Conservation (phyloP, 2,888 invertebrate species). For the Stomorhina lunata region DNA sequence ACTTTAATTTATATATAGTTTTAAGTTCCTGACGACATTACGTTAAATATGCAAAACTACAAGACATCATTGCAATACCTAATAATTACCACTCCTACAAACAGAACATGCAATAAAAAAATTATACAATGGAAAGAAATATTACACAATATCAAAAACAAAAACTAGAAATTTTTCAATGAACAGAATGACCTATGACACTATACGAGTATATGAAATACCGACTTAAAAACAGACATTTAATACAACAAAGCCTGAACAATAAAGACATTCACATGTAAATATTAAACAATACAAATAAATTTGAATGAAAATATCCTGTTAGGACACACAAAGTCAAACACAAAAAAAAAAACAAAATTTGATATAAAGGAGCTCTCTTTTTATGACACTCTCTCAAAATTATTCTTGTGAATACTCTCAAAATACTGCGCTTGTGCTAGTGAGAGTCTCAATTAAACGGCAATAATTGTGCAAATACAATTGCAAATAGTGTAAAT, state of each 20-base stretch:
- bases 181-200: conserved; percentile 52
- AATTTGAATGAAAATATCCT: conserved; percentile 59
- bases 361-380: too few relatives aligned
- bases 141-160: neutral
- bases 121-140: neutral
- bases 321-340: conserved; percentile 46
- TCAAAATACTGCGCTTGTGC: too few relatives aligned
- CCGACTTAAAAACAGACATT: neutral
- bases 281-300: conserved; percentile 14
- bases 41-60: neutral
- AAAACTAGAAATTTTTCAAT: neutral
- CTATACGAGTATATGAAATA: neutral
- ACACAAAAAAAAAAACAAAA: too few relatives aligned
- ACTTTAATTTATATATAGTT: neutral
- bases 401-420: too few relatives aligned
- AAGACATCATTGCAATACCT: neutral
- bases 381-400: too few relatives aligned
- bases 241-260: neutral
- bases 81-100: conserved; percentile 32
- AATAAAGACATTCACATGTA: neutral
- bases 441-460: too few relatives aligned
- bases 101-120: neutral
- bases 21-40: neutral
- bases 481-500: too few relatives aligned
- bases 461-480: too few relatives aligned